Base-by-base conservation (phyloP, 1,140 invertebrate genomes). In the Chymomyza costata region DNA sequence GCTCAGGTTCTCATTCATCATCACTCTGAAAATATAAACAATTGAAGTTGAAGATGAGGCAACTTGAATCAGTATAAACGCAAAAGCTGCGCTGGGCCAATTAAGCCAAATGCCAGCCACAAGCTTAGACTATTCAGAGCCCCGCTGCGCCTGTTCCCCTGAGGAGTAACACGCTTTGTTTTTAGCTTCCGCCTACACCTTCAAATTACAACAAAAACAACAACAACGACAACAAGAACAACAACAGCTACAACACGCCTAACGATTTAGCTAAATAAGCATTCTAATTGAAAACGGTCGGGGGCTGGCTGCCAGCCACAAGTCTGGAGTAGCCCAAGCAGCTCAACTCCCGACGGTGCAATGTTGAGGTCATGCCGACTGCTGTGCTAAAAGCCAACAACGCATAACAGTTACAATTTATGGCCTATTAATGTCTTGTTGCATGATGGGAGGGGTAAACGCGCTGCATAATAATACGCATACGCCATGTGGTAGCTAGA, bases 321-420 rank as follows among this genome's bases (percentile, higher is more conserved):
- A 16, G 7, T 30, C 19, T 2, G 11, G 39, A 32, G 34, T 16
- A 49, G 48, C 48, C 3, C 7, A 3, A 6, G 7, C 13, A 11
- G 59, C 55, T 59, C 54, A 63, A 59, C 44, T 59, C 60, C 60
- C 60, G 21, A 38, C 32, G 60, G 54, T 58, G 41, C n/a, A 51
- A 45, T 58, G 47, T 60, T 67, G 58, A 54, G 48, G 53, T 67
- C 51, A 68, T 61, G 73, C 64, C 64, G 54, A 58, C 69, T 80
- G 63, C 73, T 81, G 60, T 37, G 67, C 61, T 80, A 80, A 80
- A 80, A 80, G 73, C 68, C 73, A 80, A 56, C 64, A 68, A 59
- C 73, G 74, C 73, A 80, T 80, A 80, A 80, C 73, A 73, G 73
- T 80, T 73, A 80, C 74, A 80, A 80, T 80, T 80, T 80, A 80